These are phyloP conservation scores for Wiebesia pumilae DNA, from an alignment of 1,140 invertebrate genomes.

Conservation along the genomic window DNA sequence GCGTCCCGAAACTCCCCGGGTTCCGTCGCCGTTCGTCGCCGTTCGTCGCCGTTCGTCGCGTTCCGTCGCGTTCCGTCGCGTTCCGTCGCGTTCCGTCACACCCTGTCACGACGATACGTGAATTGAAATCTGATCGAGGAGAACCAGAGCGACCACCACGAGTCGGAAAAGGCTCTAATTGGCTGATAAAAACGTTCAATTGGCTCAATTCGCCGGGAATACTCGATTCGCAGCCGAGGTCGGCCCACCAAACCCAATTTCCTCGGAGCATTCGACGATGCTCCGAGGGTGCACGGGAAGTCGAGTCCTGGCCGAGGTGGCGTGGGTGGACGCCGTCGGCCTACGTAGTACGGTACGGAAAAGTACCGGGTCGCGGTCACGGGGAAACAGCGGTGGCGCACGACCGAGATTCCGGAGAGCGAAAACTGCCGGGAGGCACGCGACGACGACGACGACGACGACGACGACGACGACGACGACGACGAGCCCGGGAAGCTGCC, in stretches of 20 bases:
- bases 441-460: too few species aligned
- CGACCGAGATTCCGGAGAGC: too few species aligned
- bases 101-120: too few species aligned
- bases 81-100: too few species aligned
- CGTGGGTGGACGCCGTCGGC: not conserved
- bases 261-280: not conserved
- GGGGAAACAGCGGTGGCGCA: too few species aligned
- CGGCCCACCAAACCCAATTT: not conserved
- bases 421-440: not conserved
- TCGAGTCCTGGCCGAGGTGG: too few species aligned
- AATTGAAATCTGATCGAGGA: not conserved
- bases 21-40: too few species aligned
- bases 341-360: not conserved
- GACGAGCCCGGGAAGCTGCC: not conserved
- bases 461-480: too few species aligned
- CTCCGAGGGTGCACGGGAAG: conserved; percentile 6
- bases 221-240: not conserved
- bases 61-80: too few species aligned
- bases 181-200: conserved; percentile 1
- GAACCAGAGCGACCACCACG: not conserved
- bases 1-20: too few species aligned
- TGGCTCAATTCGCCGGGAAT: not conserved
- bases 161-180: not conserved
- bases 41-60: too few species aligned
- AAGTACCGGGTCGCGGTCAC: too few species aligned